A percentile compares a stretch with the other conserved stretches of the same genome.
phyloP scores from a whole-genome alignment of 92 coral and sea anemone species.

The Porites cylindrica region DNA sequence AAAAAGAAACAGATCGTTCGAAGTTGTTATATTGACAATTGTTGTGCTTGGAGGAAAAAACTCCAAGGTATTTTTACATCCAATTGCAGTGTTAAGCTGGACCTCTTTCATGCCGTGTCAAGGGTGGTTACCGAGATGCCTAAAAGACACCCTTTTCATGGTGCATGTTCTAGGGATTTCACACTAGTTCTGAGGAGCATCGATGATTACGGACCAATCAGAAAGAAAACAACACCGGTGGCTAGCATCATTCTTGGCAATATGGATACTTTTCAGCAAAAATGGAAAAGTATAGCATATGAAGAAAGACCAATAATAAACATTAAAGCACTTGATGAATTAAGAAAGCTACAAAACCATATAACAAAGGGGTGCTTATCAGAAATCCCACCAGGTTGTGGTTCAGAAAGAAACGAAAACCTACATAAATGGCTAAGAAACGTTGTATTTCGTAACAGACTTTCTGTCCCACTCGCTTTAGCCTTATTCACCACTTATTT shows the following conservation, averaged over 20 bases:
- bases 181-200: constrained; percentile 31
- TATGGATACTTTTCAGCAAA: background rate
- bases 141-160: constrained; percentile 39
- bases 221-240: constrained; percentile 47
- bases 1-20: constrained; percentile 11
- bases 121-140: constrained; percentile 52
- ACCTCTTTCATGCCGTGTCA: constrained; percentile 62
- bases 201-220: constrained; percentile 34
- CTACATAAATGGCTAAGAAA: constrained; percentile 33
- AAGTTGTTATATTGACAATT: constrained; percentile 62
- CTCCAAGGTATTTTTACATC: constrained; percentile 31
- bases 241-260: constrained; percentile 25
- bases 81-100: constrained; percentile 57
- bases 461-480: constrained; percentile 49
- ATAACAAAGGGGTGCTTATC: constrained; percentile 60
- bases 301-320: constrained; percentile 42
- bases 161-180: constrained; percentile 44
- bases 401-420: constrained; percentile 62
- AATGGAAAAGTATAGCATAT: constrained; percentile 43
- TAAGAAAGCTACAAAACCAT: constrained; percentile 41
- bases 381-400: constrained; percentile 55
- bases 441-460: constrained; percentile 25
- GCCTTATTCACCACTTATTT: constrained; percentile 54
- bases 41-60: constrained; percentile 53
- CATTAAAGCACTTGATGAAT: constrained; percentile 23